Conservation (phyloP, 2,113 vertebrate genomes). For the Forbesichthys papilliferus region DNA sequence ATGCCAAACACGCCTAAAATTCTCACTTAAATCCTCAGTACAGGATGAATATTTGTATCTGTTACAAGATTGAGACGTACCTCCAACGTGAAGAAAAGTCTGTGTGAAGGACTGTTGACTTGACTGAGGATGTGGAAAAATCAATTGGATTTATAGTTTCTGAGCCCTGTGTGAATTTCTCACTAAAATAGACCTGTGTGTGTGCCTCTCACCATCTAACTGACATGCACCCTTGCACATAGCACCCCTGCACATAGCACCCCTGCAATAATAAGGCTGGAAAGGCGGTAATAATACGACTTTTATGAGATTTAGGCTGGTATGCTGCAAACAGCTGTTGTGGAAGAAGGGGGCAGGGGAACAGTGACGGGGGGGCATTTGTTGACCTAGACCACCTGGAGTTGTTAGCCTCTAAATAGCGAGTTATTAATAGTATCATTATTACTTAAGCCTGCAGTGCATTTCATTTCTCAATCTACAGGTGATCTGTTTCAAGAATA, state of each 20-base stretch:
- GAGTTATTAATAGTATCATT: neutral
- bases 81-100: constrained; percentile 44
- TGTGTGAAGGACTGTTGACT: constrained; percentile 22
- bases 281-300: constrained; percentile 54
- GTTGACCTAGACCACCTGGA: neutral
- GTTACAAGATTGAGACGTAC: constrained; percentile 22
- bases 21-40: neutral
- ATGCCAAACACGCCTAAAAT: neutral
- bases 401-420: neutral
- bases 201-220: constrained; percentile 27
- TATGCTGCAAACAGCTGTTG: constrained; percentile 46
- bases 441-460: too few species aligned
- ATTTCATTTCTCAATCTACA: too few species aligned
- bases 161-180: constrained; percentile 42
- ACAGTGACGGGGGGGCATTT: constrained; percentile 10
- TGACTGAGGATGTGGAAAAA: constrained; percentile 43
- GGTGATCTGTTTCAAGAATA: too few species aligned
- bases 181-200: constrained; percentile 64
- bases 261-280: constrained; percentile 36
- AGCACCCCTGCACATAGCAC: constrained; percentile 38
- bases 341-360: neutral
- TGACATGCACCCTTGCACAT: constrained; percentile 49
- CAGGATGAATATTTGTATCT: too few species aligned
- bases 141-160: constrained; percentile 66
- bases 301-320: constrained; percentile 34